phyloP scores from a whole-genome alignment of 2,113 vertebrate species.

The Eublepharis macularius region DNA sequence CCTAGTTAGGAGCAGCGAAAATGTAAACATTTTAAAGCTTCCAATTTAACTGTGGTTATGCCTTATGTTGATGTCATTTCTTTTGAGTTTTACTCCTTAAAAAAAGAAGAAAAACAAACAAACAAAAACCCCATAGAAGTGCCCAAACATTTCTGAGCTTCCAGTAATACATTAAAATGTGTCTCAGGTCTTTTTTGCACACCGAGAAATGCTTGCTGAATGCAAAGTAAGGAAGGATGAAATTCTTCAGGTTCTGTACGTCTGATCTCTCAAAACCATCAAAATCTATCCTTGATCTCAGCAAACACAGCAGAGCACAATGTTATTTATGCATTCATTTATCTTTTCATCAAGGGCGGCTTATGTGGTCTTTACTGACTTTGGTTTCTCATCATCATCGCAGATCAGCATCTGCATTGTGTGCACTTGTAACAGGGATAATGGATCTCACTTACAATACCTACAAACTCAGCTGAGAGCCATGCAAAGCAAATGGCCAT shows the following conservation, averaged over 20 bases:
- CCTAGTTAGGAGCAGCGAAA: constrained; percentile 63
- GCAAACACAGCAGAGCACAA: constrained; percentile 88
- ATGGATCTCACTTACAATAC: constrained; percentile 87
- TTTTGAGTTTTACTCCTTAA: constrained; percentile 49
- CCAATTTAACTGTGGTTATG: constrained; percentile 65
- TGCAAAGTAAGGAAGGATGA: constrained; percentile 77
- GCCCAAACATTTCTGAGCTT: constrained; percentile 74
- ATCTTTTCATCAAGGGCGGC: constrained; percentile 92
- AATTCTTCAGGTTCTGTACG: constrained; percentile 87
- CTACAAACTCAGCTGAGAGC: constrained; percentile 85
- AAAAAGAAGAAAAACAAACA: constrained; percentile 13
- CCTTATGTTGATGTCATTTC: constrained; percentile 55
- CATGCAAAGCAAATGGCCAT: constrained; percentile 83
- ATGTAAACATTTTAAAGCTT: constrained; percentile 55
- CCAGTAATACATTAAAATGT: constrained; percentile 77
- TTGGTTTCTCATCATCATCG: constrained; percentile 85
- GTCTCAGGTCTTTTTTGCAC: constrained; percentile 77
- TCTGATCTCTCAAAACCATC: constrained; percentile 91
- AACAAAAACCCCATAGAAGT: constrained; percentile 48
- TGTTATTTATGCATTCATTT: constrained; percentile 93
- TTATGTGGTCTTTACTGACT: constrained; percentile 89
- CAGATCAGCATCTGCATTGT: constrained; percentile 85
- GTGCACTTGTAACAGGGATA: constrained; percentile 89
- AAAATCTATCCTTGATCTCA: constrained; percentile 94
- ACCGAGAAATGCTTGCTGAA: constrained; percentile 77